Percentiles rank a stretch among this genome's conserved stretches.
Evolutionary conservation across 1,140 invertebrate genomes (phyloP).

Genomic region (Drosophila orena): DNA sequence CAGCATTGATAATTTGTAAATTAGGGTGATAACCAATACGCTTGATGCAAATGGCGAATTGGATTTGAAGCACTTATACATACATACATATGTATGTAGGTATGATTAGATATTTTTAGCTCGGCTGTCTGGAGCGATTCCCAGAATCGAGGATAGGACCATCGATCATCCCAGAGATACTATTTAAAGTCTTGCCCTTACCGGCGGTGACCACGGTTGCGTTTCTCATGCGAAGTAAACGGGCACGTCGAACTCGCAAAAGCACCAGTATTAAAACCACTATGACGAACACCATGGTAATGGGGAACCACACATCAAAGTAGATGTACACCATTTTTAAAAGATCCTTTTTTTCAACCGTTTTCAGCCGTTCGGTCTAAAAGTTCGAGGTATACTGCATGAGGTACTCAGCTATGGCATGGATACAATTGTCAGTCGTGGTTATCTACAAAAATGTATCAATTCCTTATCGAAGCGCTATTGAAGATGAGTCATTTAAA

Average conservation of each 20-base stretch:
- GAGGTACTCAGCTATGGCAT: background rate
- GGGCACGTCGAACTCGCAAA: constrained; percentile 28
- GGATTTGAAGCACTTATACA: constrained; percentile 21
- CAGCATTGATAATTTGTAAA: constrained; percentile 42
- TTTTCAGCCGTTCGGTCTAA: constrained; percentile 13
- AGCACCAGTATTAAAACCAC: constrained; percentile 31
- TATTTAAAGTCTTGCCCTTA: constrained; percentile 48
- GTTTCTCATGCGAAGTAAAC: constrained; percentile 10
- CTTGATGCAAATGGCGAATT: constrained; percentile 55
- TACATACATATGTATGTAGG: too few species aligned
- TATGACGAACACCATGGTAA: constrained; percentile 52
- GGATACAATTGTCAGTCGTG: constrained; percentile 32
- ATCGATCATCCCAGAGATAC: constrained; percentile 1
- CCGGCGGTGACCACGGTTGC: constrained; percentile 28
- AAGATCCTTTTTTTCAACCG: background rate
- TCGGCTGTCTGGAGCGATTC: constrained; percentile 17
- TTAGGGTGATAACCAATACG: constrained; percentile 33
- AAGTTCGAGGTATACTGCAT: constrained; percentile 36
- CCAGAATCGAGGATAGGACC: constrained; percentile 13
- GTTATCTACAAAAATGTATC: constrained; percentile 34
- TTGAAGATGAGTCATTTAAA: constrained; percentile 25
- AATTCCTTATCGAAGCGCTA: constrained; percentile 28
- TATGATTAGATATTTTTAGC: constrained; percentile 54
- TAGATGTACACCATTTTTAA: constrained; percentile 53
- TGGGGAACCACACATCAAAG: constrained; percentile 63